These are phyloP conservation scores for Gracilinanus agilis DNA, from an alignment of 2,113 vertebrate species.

Conservation along the genomic window DNA sequence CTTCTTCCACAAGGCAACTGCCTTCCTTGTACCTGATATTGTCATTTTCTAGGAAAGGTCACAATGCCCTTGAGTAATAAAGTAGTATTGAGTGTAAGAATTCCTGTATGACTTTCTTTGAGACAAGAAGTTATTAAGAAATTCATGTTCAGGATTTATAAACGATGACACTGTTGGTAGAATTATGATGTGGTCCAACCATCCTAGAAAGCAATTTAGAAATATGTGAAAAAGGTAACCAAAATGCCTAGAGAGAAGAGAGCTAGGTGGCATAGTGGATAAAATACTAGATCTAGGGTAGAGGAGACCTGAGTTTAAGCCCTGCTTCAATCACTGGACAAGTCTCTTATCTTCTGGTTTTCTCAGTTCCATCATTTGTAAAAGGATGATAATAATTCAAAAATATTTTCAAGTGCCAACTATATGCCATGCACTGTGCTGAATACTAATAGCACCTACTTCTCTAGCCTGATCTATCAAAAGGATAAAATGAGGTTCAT, in stretches of 20 bases:
- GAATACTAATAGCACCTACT: not conserved
- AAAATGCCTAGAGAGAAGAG: not conserved
- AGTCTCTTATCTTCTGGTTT: not conserved
- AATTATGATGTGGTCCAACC: not conserved
- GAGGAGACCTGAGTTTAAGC: not conserved
- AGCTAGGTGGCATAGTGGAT: not conserved
- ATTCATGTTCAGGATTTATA: not conserved
- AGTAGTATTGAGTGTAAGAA: not conserved
- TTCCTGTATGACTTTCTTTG: not conserved
- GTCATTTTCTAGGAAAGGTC: not conserved
- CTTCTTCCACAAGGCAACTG: not conserved
- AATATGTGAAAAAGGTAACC: not conserved
- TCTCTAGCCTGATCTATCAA: not conserved
- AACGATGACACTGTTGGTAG: not conserved
- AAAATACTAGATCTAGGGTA: not conserved
- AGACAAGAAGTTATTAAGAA: not conserved
- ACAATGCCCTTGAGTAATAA: not conserved
- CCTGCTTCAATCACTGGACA: not conserved
- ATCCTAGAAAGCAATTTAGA: not conserved
- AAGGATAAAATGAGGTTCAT: not conserved
- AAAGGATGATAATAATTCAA: not conserved
- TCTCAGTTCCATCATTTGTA: not conserved
- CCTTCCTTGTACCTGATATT: not conserved
- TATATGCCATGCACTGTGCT: not conserved
- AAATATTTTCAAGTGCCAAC: not conserved